A percentile compares a stretch with the other conserved stretches of the same genome.
phyloP scores from a whole-genome alignment of 2,888 invertebrate species.

The Ichneumon xanthorius region DNA sequence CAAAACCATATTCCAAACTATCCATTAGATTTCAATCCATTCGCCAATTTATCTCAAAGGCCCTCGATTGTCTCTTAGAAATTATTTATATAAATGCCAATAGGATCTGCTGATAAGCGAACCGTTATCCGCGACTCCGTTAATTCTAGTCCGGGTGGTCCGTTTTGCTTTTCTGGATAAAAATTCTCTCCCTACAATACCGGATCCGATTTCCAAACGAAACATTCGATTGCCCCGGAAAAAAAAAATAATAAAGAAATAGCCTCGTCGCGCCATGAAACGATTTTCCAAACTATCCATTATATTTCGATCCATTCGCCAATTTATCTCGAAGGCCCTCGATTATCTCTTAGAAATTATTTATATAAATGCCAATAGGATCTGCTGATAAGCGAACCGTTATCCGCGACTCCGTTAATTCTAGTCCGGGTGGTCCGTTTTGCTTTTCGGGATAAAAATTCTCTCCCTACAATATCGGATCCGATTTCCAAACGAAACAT shows the following conservation, averaged over 20 bases:
- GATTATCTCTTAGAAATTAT: constrained; percentile 35
- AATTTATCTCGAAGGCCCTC: constrained; percentile 48
- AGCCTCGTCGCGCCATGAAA: neutral
- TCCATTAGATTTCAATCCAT: no score
- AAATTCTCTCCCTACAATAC: neutral
- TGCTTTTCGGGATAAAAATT: neutral
- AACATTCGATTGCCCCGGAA: neutral
- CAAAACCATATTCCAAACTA: no score
- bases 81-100: no score
- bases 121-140: no score
- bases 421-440: no score
- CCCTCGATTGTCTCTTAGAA: no score
- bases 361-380: constrained; percentile 52
- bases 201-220: neutral
- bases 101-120: no score
- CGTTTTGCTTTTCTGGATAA: neutral
- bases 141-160: neutral
- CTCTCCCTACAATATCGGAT: neutral
- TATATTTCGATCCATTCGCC: constrained; percentile 58
- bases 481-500: no score
- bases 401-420: neutral
- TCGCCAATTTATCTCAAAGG: no score
- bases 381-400: constrained; percentile 40
- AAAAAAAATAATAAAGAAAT: neutral
- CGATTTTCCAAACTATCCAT: constrained; percentile 53